Evolutionary conservation across 1,140 invertebrate genomes (phyloP).

Genomic region (Pollicipes pollicipes): DNA sequence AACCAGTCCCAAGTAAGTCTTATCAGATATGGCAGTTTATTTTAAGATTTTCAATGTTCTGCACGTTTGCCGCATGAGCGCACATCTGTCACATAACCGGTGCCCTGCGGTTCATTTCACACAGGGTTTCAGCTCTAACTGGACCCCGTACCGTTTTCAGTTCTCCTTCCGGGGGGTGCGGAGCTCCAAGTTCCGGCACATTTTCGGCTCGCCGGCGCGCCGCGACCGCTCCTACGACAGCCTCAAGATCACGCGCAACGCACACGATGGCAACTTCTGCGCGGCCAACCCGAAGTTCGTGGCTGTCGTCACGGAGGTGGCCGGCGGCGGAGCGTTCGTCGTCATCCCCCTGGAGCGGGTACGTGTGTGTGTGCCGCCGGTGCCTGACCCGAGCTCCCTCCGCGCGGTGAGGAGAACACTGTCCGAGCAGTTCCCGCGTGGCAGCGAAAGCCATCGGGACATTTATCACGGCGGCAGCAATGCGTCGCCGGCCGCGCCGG

Average conservation of each 20-base stretch:
- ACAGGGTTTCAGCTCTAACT: conserved; percentile 8
- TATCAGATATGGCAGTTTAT: too few relatives aligned
- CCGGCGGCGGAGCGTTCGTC: conserved; percentile 80
- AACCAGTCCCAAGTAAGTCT: too few relatives aligned
- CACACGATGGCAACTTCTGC: conserved; percentile 80
- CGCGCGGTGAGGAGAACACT: too few relatives aligned
- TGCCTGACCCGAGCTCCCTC: too few relatives aligned
- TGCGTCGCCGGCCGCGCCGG: too few relatives aligned
- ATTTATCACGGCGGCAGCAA: too few relatives aligned
- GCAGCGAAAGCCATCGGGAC: too few relatives aligned
- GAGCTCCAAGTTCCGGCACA: conserved; percentile 80
- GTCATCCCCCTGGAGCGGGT: conserved; percentile 78
- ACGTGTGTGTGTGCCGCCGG: too few relatives aligned
- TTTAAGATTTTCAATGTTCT: background rate
- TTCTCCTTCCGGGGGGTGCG: conserved; percentile 51
- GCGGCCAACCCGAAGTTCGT: conserved; percentile 88
- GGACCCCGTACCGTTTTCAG: conserved; percentile 1
- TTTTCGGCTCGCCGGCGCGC: conserved; percentile 72
- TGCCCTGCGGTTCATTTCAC: background rate
- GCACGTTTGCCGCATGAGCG: background rate
- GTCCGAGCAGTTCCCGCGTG: too few relatives aligned
- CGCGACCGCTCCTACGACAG: conserved; percentile 81
- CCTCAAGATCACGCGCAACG: conserved; percentile 77
- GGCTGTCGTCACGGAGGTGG: conserved; percentile 81
- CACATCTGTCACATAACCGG: background rate